Percentiles rank a stretch among this genome's conserved stretches.
These are phyloP conservation scores for Smutsia gigantea DNA, from an alignment of 2,797 vertebrate species.

Conservation along the genomic window DNA sequence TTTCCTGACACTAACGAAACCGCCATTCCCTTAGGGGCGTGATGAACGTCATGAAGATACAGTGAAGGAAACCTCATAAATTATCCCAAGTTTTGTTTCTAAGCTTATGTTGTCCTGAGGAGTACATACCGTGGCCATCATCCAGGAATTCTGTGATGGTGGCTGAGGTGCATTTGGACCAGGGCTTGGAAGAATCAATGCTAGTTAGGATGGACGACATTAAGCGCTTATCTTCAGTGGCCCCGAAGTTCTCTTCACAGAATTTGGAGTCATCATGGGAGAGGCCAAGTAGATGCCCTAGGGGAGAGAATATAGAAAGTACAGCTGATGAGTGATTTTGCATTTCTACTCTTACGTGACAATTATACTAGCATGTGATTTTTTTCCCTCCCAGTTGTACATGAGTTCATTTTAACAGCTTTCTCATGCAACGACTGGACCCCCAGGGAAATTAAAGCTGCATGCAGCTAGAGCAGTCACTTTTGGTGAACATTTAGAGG, in stretches of 20 bases:
- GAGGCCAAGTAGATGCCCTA: constrained; percentile 97
- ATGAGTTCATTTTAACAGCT: constrained; percentile 35
- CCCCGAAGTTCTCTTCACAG: constrained; percentile 97
- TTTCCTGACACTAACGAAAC: background rate
- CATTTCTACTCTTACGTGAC: background rate
- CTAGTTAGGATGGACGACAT: constrained; percentile 99
- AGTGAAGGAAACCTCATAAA: background rate
- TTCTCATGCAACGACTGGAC: background rate
- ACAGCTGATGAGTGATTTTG: background rate
- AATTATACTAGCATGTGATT: background rate
- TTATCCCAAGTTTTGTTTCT: background rate
- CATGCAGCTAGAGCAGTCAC: background rate
- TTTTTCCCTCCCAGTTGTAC: background rate
- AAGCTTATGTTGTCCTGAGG: background rate
- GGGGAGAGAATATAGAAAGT: background rate
- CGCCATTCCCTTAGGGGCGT: background rate
- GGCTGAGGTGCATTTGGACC: constrained; percentile 98
- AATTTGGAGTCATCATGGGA: constrained; percentile 99
- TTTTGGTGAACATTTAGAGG: constrained; percentile 27
- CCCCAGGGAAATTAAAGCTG: background rate
- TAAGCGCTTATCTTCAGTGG: constrained; percentile 95
- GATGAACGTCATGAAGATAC: background rate
- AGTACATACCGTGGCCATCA: constrained; percentile 95
- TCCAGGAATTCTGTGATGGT: constrained; percentile 99
- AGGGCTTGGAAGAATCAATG: constrained; percentile 97